Evolutionary conservation across 1,140 invertebrate species (phyloP).

Genomic region (Camponotus floridanus): DNA sequence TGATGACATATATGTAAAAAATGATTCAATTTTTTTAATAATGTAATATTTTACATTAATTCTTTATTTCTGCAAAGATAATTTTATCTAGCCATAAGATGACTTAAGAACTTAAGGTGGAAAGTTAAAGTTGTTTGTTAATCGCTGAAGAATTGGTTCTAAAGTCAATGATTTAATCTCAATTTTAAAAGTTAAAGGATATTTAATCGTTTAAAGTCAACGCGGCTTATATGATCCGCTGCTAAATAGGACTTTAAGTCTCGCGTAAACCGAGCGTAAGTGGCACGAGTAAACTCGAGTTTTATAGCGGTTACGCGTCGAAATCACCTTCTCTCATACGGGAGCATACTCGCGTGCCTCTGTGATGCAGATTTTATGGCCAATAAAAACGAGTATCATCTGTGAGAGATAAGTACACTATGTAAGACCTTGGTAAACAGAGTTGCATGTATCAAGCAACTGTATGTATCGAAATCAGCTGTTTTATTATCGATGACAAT

Average conservation of each 20-base stretch:
- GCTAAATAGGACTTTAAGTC: constrained; percentile 35
- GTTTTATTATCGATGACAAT: constrained; percentile 33
- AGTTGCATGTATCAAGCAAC: constrained; percentile 24
- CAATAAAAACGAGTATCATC: constrained; percentile 63
- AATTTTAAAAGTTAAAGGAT: constrained; percentile 18
- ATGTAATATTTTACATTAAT: background rate
- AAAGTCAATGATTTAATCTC: background rate
- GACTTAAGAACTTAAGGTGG: background rate
- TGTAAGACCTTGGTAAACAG: background rate
- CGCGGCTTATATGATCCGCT: constrained; percentile 16
- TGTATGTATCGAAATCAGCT: constrained; percentile 5
- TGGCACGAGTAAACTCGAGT: constrained; percentile 28
- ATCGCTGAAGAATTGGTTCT: background rate
- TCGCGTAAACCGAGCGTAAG: constrained; percentile 1
- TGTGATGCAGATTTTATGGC: constrained; percentile 49
- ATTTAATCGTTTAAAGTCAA: constrained; percentile 21
- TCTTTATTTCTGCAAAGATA: background rate
- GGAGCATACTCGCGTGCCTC: constrained; percentile 18
- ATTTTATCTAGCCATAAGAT: background rate
- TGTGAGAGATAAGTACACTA: constrained; percentile 29
- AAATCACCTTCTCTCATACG: constrained; percentile 11
- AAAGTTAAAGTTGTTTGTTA: constrained; percentile 1
- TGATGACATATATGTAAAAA: background rate
- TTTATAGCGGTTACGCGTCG: constrained; percentile 47
- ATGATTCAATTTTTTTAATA: background rate